Evolutionary conservation across 1,140 invertebrate genomes (phyloP), one percentile per base, ranked within the genome.

Genomic region (Cydia splendana): DNA sequence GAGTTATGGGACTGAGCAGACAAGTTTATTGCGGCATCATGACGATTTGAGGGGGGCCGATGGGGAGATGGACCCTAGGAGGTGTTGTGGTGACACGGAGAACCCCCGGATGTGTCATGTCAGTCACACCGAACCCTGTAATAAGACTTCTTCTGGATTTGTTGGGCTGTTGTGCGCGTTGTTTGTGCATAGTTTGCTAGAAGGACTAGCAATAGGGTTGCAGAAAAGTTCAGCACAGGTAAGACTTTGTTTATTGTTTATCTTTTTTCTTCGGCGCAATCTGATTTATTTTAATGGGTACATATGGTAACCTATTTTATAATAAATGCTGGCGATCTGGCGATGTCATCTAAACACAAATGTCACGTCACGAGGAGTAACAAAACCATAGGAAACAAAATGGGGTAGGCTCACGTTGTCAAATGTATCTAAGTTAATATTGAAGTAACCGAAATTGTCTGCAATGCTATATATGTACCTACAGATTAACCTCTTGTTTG

Each of bases 171-270:
- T 97, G 45, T 85, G 96, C 7, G 97, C 97, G 0, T 89, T 98
- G 7, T 96, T 96, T 4, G 91, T 97, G 53, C 97, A 97, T 84
- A 96, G 96, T 15, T 87, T 97, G 3, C 94, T 98, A 30, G 97
- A 98, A 92, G 97, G 97, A 53, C 87, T 98, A 42, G 97, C 97
- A 1, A 96, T 98, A 83, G 97, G 97, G 1, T 90, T 98, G 42
- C 95, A 96, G 83, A 94, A 95, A 77, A 92, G 90, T 7, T 80
- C 94, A 48, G 83, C 94, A 1, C 94, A 96, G 93, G 96, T 97
- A 89, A 76, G 75, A 24, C 5, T 62, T 24, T 24, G 24, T 24
- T 24, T 24, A n/a, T n/a, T n/a, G n/a, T n/a, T n/a, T n/a, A n/a
- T n/a, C 2, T 3, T 24, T 24, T 62, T 3, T n/a, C 51, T 53